Conservation (phyloP, 2,797 vertebrate genomes). For the Chanos chanos region DNA sequence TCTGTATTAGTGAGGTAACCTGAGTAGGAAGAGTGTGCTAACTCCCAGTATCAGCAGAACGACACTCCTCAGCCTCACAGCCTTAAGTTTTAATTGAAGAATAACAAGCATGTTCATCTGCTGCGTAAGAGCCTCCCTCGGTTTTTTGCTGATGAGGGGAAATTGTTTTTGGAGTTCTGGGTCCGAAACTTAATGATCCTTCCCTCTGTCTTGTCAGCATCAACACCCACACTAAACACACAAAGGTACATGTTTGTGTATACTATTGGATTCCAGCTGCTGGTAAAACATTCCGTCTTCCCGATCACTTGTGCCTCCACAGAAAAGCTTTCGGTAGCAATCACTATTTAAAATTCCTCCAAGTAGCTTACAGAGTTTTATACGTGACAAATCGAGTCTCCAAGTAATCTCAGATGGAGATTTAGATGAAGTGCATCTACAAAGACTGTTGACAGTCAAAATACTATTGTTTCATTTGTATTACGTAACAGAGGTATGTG, state of each 20-base stretch:
- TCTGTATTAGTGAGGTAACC: slow-evolving; percentile 35
- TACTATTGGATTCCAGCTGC: slow-evolving; percentile 13
- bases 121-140: slow-evolving; percentile 40
- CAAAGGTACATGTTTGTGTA: slow-evolving; percentile 3
- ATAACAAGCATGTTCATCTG: slow-evolving; percentile 48
- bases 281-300: slow-evolving; percentile 8
- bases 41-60: slow-evolving; percentile 8
- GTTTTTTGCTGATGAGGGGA: slow-evolving; percentile 50
- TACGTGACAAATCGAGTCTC: too few species aligned
- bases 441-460: too few species aligned
- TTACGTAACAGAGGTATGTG: too few species aligned
- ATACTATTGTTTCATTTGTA: too few species aligned
- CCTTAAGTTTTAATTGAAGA: slow-evolving; percentile 55
- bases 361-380: too few species aligned
- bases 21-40: slow-evolving; percentile 31
- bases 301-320: slow-evolving; percentile 1
- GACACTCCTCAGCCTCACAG: slow-evolving; percentile 16
- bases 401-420: too few species aligned
- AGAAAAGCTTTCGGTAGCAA: neutral
- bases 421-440: too few species aligned
- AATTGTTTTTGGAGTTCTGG: slow-evolving; percentile 15
- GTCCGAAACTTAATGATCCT: slow-evolving; percentile 43
- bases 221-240: slow-evolving; percentile 44
- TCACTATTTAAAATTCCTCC: neutral
- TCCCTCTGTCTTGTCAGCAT: slow-evolving; percentile 42